Conservation (phyloP, 2,113 vertebrate genomes). For the Tauraco erythrolophus region DNA sequence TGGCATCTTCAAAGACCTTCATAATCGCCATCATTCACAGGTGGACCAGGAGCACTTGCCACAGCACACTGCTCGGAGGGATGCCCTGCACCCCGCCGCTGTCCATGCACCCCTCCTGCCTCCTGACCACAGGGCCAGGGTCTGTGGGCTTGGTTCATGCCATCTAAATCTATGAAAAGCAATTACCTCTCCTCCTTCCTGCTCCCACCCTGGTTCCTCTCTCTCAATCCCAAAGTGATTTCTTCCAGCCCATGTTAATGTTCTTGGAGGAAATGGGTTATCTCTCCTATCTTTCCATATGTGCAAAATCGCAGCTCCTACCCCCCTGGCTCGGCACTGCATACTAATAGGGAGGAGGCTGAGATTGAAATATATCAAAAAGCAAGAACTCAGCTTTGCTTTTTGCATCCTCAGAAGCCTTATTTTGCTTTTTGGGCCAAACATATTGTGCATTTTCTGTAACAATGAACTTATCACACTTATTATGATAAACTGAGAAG, state of each 20-base stretch:
- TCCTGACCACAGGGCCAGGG: background rate
- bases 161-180: background rate
- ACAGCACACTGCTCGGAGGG: background rate
- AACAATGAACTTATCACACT: constrained; percentile 56
- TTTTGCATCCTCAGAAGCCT: constrained; percentile 37
- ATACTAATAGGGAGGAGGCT: constrained; percentile 43
- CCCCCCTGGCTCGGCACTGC: constrained; percentile 3
- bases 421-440: constrained; percentile 49
- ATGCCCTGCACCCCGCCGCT: background rate
- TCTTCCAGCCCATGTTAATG: background rate
- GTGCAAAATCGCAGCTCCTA: constrained; percentile 11
- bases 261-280: constrained; percentile 30
- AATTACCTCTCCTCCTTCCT: background rate
- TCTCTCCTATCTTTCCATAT: constrained; percentile 41
- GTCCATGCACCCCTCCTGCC: background rate
- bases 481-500: constrained; percentile 44
- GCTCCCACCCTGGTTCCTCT: background rate
- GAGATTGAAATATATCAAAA: constrained; percentile 31
- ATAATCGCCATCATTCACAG: fast-evolving
- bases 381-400: constrained; percentile 29
- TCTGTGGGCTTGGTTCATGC: fast-evolving
- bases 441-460: constrained; percentile 52
- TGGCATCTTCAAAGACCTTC: background rate
- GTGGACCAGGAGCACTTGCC: background rate
- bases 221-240: background rate